Conservation (phyloP, 2,888 invertebrate genomes). For the Auanema freiburgensis region DNA sequence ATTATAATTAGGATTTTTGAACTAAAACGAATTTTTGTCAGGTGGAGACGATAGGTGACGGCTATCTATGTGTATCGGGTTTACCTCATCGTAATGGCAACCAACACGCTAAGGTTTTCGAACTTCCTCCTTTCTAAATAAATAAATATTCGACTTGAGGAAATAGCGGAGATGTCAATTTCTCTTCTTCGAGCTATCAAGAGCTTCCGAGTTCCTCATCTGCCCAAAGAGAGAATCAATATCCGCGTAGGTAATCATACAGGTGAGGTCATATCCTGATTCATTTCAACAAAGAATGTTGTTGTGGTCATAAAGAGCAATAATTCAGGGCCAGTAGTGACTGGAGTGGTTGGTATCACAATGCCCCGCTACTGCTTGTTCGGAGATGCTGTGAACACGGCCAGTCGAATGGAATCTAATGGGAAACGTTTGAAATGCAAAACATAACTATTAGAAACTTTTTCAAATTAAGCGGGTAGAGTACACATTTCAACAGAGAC, state of each 20-base stretch:
- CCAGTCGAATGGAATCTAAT: constrained; percentile 58
- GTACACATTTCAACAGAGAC: constrained; percentile 59
- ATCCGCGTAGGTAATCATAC: constrained; percentile 57
- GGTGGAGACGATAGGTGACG: constrained; percentile 57
- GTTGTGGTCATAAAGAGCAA: background rate
- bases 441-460: background rate
- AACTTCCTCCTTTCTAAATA: background rate
- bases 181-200: constrained; percentile 44
- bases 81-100: constrained; percentile 56
- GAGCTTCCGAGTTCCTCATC: constrained; percentile 49
- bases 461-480: constrained; percentile 47
- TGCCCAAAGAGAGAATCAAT: constrained; percentile 53
- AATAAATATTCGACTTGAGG: constrained; percentile 13
- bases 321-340: constrained; percentile 36
- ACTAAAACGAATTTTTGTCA: constrained; percentile 15
- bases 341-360: constrained; percentile 52
- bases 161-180: constrained; percentile 53
- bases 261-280: constrained; percentile 9
- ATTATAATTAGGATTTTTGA: background rate
- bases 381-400: constrained; percentile 60
- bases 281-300: constrained; percentile 3
- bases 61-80: constrained; percentile 56
- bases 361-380: constrained; percentile 60
- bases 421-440: constrained; percentile 49
- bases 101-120: constrained; percentile 37